Evolutionary conservation across 1,140 invertebrate genomes (phyloP).

Genomic region (Drosophila pseudoobscura): DNA sequence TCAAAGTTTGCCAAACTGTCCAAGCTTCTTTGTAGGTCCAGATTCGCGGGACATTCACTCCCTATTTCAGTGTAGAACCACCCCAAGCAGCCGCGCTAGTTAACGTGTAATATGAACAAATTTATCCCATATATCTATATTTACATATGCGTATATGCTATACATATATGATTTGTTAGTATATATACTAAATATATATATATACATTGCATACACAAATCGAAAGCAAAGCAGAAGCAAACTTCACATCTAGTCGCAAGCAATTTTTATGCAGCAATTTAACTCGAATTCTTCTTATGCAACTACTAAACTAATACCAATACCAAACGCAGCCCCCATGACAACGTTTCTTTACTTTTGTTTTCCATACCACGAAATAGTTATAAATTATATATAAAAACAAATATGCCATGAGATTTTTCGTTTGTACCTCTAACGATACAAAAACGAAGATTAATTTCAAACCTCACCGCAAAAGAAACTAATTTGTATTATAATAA

Average conservation of each 20-base stretch:
- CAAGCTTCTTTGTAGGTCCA: background rate
- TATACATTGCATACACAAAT: constrained; percentile 32
- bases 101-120: constrained; percentile 66
- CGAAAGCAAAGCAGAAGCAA: constrained; percentile 49
- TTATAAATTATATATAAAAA: constrained; percentile 15
- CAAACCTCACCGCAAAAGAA: constrained; percentile 22
- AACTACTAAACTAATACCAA: constrained; percentile 30
- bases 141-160: constrained; percentile 59
- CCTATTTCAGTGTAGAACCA: constrained; percentile 15
- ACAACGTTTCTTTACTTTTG: constrained; percentile 25
- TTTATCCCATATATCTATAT: constrained; percentile 65
- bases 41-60: background rate
- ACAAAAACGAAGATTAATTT: constrained; percentile 43
- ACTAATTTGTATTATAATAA: constrained; percentile 47
- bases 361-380: constrained; percentile 15
- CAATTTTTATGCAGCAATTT: constrained; percentile 70
- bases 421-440: constrained; percentile 67
- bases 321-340: constrained; percentile 25
- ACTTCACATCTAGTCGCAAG: constrained; percentile 76
- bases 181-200: constrained; percentile 37
- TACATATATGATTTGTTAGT: constrained; percentile 62
- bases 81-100: constrained; percentile 48
- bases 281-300: constrained; percentile 64
- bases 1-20: constrained; percentile 6
- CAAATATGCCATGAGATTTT: constrained; percentile 67